These are phyloP conservation scores for Trissolcus japonicus DNA, from an alignment of 2,888 invertebrate species.

Conservation along the genomic window DNA sequence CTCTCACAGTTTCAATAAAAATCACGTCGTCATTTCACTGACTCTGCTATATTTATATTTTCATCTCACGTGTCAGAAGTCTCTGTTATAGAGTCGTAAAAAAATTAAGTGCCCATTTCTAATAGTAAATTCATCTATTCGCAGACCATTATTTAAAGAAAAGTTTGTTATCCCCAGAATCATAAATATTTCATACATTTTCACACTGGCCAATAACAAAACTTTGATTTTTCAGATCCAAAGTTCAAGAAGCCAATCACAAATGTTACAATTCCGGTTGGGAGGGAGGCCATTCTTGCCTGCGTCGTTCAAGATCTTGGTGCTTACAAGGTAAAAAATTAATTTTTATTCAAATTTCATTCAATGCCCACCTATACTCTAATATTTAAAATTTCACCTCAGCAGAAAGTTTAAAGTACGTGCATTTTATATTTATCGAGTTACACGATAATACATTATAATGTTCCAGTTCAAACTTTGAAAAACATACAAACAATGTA, in stretches of 20 bases:
- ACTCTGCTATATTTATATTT: conserved; percentile 39
- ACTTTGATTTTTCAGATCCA: conserved; percentile 79
- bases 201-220: background rate
- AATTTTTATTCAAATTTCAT: too few species aligned
- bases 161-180: background rate
- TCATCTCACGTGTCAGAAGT: conserved; percentile 47
- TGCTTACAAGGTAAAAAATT: conserved; percentile 84
- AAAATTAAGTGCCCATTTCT: conserved; percentile 35
- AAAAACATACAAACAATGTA: too few species aligned
- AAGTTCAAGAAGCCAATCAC: conserved; percentile 88
- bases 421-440: too few species aligned
- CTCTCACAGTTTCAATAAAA: background rate
- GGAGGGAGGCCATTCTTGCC: conserved; percentile 88
- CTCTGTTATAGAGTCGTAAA: conserved; percentile 46
- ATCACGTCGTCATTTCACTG: conserved; percentile 24
- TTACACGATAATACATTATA: too few species aligned
- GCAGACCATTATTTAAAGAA: conserved; percentile 27
- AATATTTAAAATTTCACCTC: too few species aligned
- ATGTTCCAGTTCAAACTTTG: too few species aligned
- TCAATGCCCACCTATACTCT: too few species aligned
- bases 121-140: conserved; percentile 25
- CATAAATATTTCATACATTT: background rate
- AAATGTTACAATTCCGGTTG: conserved; percentile 90
- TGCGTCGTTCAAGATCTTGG: conserved; percentile 90
- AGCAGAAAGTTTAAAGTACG: too few species aligned